Conservation (phyloP, 1,140 invertebrate species). For the Drosophila parvula region DNA sequence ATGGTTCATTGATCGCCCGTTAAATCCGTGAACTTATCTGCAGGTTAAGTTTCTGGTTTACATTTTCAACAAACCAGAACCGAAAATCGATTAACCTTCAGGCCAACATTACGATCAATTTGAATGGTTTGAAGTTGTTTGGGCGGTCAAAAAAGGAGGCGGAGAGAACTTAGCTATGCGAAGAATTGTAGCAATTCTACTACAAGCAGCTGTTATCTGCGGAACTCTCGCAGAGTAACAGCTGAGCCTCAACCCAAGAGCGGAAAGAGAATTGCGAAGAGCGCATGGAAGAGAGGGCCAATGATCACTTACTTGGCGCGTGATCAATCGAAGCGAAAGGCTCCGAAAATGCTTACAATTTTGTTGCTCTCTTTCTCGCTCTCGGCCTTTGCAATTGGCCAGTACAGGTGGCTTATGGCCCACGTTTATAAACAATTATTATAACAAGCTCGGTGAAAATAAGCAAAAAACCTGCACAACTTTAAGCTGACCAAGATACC, state of each 20-base stretch:
- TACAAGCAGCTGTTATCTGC: conserved; percentile 26
- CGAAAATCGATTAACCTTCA: conserved; percentile 44
- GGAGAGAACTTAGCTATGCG: not conserved
- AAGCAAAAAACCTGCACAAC: conserved; percentile 19
- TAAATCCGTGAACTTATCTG: conserved; percentile 35
- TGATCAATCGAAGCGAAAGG: conserved; percentile 27
- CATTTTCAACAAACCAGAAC: conserved; percentile 7
- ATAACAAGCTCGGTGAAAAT: conserved; percentile 50
- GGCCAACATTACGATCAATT: conserved; percentile 15
- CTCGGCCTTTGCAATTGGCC: conserved; percentile 25
- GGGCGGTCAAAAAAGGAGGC: not conserved
- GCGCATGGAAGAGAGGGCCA: conserved; percentile 2
- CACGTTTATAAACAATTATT: conserved; percentile 57
- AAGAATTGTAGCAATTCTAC: conserved; percentile 7
- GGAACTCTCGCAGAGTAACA: not conserved
- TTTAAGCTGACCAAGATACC: conserved; percentile 23
- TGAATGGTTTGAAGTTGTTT: conserved; percentile 32
- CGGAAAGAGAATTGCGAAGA: conserved; percentile 1
- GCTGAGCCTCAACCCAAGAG: conserved; percentile 6
- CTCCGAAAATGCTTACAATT: conserved; percentile 22
- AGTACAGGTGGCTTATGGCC: conserved; percentile 34
- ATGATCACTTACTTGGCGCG: conserved; percentile 34
- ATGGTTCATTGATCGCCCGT: conserved; percentile 44
- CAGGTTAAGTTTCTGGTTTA: conserved; percentile 28
- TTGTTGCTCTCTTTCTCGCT: conserved; percentile 15